A percentile compares a stretch with the other conserved stretches of the same genome.
These are phyloP conservation scores for Nothoprocta perdicaria DNA, from an alignment of 2,113 vertebrate genomes.

Conservation along the genomic window DNA sequence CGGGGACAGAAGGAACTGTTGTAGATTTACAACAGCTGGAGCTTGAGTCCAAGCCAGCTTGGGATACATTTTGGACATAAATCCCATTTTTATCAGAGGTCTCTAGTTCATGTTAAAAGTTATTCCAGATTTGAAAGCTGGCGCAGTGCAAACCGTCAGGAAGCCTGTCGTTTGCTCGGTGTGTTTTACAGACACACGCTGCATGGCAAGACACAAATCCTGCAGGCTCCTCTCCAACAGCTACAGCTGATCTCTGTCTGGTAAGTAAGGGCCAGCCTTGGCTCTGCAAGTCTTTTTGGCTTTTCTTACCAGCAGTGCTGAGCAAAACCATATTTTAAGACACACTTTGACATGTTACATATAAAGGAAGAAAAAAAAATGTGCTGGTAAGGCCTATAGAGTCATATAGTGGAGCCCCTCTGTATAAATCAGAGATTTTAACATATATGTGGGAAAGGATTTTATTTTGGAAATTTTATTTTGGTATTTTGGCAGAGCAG, in stretches of 20 bases:
- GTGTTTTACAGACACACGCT: background rate
- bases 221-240: background rate
- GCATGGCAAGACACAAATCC: background rate
- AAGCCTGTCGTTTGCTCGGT: background rate
- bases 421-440: background rate
- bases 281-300: background rate
- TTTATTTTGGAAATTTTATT: background rate
- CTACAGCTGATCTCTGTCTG: background rate
- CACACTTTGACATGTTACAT: background rate
- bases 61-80: background rate
- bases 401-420: background rate
- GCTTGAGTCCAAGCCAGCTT: background rate
- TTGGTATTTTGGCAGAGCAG: background rate
- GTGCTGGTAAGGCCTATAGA: background rate
- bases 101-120: background rate
- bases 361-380: background rate
- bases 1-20: background rate
- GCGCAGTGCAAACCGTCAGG: background rate
- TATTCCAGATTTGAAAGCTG: background rate
- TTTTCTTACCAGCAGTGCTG: background rate
- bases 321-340: background rate
- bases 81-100: background rate
- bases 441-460: background rate
- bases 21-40: background rate
- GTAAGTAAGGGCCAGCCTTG: background rate